Percentiles rank a stretch among this genome's conserved stretches.
These are phyloP conservation scores for Epizoanthus rinbou DNA, from an alignment of 92 coral and sea anemone species.

Conservation along the genomic window DNA sequence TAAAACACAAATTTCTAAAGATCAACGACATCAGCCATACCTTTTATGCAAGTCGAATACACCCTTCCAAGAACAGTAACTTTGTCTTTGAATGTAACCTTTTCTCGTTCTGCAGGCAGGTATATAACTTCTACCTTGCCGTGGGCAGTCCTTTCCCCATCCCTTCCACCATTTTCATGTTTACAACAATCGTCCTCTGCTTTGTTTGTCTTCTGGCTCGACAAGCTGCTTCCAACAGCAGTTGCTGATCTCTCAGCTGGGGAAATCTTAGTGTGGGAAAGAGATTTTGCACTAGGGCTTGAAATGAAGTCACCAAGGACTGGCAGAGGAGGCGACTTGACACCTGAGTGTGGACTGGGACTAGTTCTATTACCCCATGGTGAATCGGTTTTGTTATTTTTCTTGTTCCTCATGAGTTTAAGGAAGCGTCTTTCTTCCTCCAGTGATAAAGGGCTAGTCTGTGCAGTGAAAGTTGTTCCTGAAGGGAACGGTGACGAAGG, in stretches of 20 bases:
- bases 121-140: background rate
- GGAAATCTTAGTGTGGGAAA: slow-evolving; percentile 11
- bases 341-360: slow-evolving; percentile 55
- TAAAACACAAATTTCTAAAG: too few relatives aligned
- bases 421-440: slow-evolving; percentile 79
- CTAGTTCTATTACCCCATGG: slow-evolving; percentile 68
- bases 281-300: slow-evolving; percentile 8
- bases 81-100: slow-evolving; percentile 60
- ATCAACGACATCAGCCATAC: slow-evolving; percentile 33
- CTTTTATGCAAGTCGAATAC: slow-evolving; percentile 68
- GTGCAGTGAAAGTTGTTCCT: slow-evolving; percentile 43
- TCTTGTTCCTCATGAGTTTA: slow-evolving; percentile 69
- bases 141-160: background rate
- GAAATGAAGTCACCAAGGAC: slow-evolving; percentile 75
- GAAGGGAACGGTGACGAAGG: slow-evolving; percentile 51
- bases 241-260: slow-evolving; percentile 42
- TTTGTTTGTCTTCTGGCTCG: background rate
- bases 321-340: slow-evolving; percentile 64
- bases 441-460: slow-evolving; percentile 72
- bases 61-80: slow-evolving; percentile 61
- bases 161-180: background rate
- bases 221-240: background rate
- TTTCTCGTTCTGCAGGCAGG: slow-evolving; percentile 48
- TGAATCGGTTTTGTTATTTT: slow-evolving; percentile 60
- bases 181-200: background rate